Evolutionary conservation across 2,888 invertebrate genomes (phyloP).

Genomic region (Heteromurus nitidus): DNA sequence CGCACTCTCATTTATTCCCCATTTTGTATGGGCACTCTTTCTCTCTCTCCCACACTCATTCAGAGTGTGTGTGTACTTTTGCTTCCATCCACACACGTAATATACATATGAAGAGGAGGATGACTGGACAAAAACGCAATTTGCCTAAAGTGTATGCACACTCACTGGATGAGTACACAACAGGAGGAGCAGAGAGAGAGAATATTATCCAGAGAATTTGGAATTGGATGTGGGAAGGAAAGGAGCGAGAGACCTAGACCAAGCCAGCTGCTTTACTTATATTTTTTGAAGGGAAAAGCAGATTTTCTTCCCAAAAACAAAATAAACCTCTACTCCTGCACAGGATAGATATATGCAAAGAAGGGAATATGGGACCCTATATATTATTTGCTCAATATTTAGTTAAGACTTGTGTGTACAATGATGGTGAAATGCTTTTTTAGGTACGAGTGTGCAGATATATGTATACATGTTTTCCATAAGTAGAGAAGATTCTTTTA

Average conservation of each 20-base stretch:
- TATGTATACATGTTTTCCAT: too few species aligned
- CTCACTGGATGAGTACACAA: constrained; percentile 22
- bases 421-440: too few species aligned
- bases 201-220: constrained; percentile 58
- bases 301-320: constrained; percentile 41
- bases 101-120: constrained; percentile 59
- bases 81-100: constrained; percentile 18
- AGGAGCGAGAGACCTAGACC: too few species aligned
- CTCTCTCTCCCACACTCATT: constrained; percentile 41
- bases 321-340: constrained; percentile 20
- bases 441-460: too few species aligned
- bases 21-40: constrained; percentile 32
- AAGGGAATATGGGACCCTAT: constrained; percentile 35
- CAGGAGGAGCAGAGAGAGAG: constrained; percentile 1
- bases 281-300: constrained; percentile 42
- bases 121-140: constrained; percentile 65
- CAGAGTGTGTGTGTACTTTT: background rate
- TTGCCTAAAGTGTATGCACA: constrained; percentile 57
- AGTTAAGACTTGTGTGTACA: constrained; percentile 26
- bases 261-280: constrained; percentile 62
- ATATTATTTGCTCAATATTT: constrained; percentile 53
- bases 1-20: constrained; percentile 72
- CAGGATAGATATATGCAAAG: constrained; percentile 60
- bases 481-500: too few species aligned
- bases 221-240: constrained; percentile 57